These are phyloP conservation scores for Heliconius cydno DNA, from an alignment of 2,888 invertebrate species.

Conservation along the genomic window DNA sequence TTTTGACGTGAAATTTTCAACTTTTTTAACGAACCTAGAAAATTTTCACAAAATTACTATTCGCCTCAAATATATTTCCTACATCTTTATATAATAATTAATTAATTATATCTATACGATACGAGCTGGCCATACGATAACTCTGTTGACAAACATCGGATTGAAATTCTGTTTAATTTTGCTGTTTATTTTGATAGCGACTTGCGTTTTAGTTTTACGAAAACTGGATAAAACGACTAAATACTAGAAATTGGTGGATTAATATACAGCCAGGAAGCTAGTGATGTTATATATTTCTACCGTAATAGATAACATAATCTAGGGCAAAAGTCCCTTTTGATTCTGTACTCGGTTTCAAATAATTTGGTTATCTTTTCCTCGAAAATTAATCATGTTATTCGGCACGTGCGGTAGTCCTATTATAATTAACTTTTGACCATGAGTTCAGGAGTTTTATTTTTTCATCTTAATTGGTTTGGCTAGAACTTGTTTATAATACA, in stretches of 20 bases:
- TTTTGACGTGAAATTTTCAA: too few relatives aligned
- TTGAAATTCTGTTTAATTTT: background rate
- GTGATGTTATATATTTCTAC: conserved; percentile 3
- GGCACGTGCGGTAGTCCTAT: conserved; percentile 13
- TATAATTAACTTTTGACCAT: background rate
- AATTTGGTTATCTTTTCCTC: conserved; percentile 19
- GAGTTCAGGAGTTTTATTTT: background rate
- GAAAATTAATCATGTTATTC: conserved; percentile 6
- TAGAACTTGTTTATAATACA: background rate
- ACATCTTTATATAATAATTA: background rate
- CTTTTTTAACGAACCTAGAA: too few relatives aligned
- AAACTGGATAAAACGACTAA: conserved; percentile 3
- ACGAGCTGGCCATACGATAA: background rate
- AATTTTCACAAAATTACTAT: too few relatives aligned
- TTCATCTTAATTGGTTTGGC: background rate
- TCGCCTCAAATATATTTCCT: too few relatives aligned
- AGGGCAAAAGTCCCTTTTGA: conserved; percentile 30
- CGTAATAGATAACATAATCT: conserved; percentile 23
- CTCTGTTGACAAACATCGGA: background rate
- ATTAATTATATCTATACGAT: background rate
- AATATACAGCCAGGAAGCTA: background rate
- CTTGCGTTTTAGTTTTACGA: background rate
- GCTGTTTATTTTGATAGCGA: background rate
- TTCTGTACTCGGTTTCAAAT: conserved; percentile 8
- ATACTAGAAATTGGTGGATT: background rate